Evolutionary conservation across 2,797 vertebrate genomes (phyloP), one percentile per base, ranked within the genome.

Genomic region (Hirundo rustica): DNA sequence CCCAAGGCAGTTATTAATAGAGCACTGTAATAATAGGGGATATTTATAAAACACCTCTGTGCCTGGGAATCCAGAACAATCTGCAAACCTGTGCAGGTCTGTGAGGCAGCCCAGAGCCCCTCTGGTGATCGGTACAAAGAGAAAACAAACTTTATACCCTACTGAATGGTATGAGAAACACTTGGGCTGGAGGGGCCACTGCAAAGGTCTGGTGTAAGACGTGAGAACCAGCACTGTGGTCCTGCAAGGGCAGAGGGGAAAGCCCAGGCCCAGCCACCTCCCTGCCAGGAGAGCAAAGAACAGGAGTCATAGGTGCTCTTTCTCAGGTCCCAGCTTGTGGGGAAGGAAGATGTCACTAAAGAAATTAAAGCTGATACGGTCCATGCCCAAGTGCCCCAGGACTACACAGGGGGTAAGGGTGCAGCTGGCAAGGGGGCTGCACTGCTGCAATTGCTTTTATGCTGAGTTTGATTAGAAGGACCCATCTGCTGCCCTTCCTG

Each of bases 1-100:
- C 93, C 94, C 91, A 86, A 65, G 89, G 84, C 1, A 2, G 93
- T 94, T 97, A 97, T 97, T 92, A 96, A 96, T 96, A 97, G 95
- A 86, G 61, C 71, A 55, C 51, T 7, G 0, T 40, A 89, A 95
- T 96, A 97, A 96, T 40, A 92, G 51, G 86, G 38, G 82, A 68
- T 96, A 94, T 96, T 97, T 93, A 89, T 93, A 97, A 89, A 94
- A 91, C 92, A 92, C 88, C 88, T 94, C 87, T 5, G 2, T 82
- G 78, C 75, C 85, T 91, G 89, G 74, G 87, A 93, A 95, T 74
- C 75, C 72, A 92, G 78, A 86, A 51, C 66, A 88, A 81, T 74
- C 70, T 76, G 57, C 62, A 93, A 88, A 95, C 85, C 79, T 93
- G 36, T 67, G 87, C 71, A 92, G 84, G 71, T 92, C 87, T 7